Evolutionary conservation across 2,797 vertebrate genomes (phyloP).

Genomic region (Chelon labrosus): DNA sequence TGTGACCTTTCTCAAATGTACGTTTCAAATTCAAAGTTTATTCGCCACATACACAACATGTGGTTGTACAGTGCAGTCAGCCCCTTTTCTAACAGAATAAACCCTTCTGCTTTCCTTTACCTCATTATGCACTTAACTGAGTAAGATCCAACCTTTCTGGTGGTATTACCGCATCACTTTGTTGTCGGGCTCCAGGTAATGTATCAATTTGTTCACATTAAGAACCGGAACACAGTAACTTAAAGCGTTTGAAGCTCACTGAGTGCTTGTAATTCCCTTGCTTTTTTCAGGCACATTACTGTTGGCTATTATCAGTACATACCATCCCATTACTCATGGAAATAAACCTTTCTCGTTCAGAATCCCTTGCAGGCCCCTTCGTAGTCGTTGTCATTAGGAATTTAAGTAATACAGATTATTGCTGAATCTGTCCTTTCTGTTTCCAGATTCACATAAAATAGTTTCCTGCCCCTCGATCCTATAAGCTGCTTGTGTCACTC

Average conservation of each 20-base stretch:
- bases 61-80: conserved; percentile 26
- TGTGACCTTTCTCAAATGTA: conserved; percentile 1
- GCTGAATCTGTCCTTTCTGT: conserved; percentile 20
- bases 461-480: conserved; percentile 44
- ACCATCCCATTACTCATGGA: conserved; percentile 2
- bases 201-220: conserved; percentile 55
- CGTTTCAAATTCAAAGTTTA: background rate
- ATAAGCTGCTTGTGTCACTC: conserved; percentile 47
- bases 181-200: conserved; percentile 37
- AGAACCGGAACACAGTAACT: conserved; percentile 7
- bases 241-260: conserved; percentile 17
- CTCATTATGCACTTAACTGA: conserved; percentile 48
- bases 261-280: conserved; percentile 8
- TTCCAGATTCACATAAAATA: conserved; percentile 49
- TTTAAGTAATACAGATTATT: conserved; percentile 37
- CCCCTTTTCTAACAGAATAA: conserved; percentile 46
- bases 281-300: conserved; percentile 17
- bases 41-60: background rate
- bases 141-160: conserved; percentile 27
- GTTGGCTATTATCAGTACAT: conserved; percentile 2
- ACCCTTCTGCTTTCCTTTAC: conserved; percentile 37
- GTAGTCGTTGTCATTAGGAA: conserved; percentile 14
- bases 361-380: conserved; percentile 29
- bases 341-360: conserved; percentile 31
- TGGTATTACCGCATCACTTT: conserved; percentile 24